These are phyloP conservation scores for Halichoerus grypus DNA, from an alignment of 2,113 vertebrate genomes.

Conservation along the genomic window DNA sequence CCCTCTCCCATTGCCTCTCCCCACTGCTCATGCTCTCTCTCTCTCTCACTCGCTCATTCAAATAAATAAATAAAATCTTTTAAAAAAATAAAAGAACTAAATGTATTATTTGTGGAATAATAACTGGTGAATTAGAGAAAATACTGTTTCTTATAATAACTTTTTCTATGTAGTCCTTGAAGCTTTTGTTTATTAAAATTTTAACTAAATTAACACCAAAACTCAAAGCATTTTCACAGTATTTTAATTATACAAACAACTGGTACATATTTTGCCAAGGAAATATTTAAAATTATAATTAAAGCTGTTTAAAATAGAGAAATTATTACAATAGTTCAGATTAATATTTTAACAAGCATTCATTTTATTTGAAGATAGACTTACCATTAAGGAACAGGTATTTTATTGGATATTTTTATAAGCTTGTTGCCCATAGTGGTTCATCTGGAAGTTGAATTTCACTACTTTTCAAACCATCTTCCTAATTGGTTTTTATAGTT, in stretches of 20 bases:
- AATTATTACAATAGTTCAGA: neutral
- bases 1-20: neutral
- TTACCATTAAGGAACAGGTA: neutral
- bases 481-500: slow-evolving; percentile 66
- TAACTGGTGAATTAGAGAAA: neutral
- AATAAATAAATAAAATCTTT: neutral
- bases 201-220: slow-evolving; percentile 23
- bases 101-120: neutral
- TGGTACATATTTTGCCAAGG: neutral
- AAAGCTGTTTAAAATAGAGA: neutral
- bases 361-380: neutral
- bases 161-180: neutral
- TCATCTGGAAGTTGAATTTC: neutral
- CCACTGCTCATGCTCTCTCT: neutral
- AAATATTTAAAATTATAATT: neutral
- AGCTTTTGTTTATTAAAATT: slow-evolving; percentile 48
- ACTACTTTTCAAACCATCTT: slow-evolving; percentile 29
- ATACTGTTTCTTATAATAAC: neutral
- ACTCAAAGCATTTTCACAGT: neutral
- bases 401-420: slow-evolving; percentile 32
- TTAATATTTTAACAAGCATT: slow-evolving; percentile 25
- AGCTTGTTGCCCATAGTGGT: neutral
- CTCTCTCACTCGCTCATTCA: neutral
- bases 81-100: neutral
- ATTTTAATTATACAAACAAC: neutral